Base-by-base conservation (phyloP, 2,888 invertebrate species). In the Caenorhabditis sulstoni region DNA sequence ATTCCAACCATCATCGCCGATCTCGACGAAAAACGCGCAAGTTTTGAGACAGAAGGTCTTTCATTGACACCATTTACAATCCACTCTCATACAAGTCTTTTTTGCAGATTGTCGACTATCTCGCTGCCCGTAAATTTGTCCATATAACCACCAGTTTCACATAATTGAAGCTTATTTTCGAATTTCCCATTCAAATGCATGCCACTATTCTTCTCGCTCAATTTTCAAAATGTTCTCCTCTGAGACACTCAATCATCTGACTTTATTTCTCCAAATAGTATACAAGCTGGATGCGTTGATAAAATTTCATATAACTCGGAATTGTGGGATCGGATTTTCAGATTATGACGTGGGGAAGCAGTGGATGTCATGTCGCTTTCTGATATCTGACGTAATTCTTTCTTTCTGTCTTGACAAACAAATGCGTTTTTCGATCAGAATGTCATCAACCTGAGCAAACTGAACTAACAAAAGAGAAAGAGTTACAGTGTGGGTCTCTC, bases 101-200 rank as follows among this genome's bases (percentile, higher is more conserved):
- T 59, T 53, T 77, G 50, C 77, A 77, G 77, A 55, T 70, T 29
- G 49, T 77, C n/a, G 70, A 77, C 58, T 77, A 70, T 47, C 59
- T 77, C 14, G 64, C 77, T 1, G 65, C 70, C 5, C 58, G 65
- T 18, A 77, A 77, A 58, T 64, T 41, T 23, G 29, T 64, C 16
- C 76, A 76, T 39, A 58, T 76, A 18, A 45, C 62, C 12, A 62
- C 67, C 2, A 57, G 67, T 14, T 49, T 41, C 29, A 29, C 29
- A 29, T 29, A 29, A 29, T 29, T 29, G 29, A 7, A 29, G 29
- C 29, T 29, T 7, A 29, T 29, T 7, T n/a, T 29, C 29, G 7
- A 29, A 29, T 29, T 29, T 29, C 29, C 29, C 3, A 29, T 29
- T 29, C 4, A 5, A 29, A 29, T 29, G 3, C 29, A n/a, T n/a